Evolutionary conservation across 2,888 invertebrate species (phyloP), one percentile per base, ranked within the genome.

Genomic region (Monoplex corrugatus): DNA sequence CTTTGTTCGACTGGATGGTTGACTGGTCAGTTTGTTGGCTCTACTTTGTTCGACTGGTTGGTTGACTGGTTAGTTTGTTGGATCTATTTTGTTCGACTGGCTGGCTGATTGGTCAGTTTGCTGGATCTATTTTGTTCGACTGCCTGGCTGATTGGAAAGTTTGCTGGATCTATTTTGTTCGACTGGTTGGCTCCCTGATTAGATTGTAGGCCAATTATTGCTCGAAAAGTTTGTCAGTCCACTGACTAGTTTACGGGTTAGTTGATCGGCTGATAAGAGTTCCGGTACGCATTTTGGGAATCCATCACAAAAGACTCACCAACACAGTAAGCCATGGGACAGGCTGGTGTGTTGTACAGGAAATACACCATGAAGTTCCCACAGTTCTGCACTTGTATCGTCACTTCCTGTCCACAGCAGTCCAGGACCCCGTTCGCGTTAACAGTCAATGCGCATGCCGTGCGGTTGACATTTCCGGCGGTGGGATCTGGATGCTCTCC

Each of bases 311-410:
- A 43, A 10, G 28, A 32, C 88, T 88, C 32, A 88, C 88, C 88
- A 35, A 72, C 68, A 23, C 88, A 88, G 84, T 88, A 88, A 32
- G 88, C 83, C 88, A 88, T 85, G 63, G 88, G 75, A 43, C 89
- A 89, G 40, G 72, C 78, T 8, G 89, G 89, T n/a, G 89, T 85
- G 32, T 72, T 89, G 19, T 83, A 57, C 1, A 89, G 89, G 35
- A 50, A 80, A 57, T 89, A 89, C 28, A 89, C 44, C 35, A 89
- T 78, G 72, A 89, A 89, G 13, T 78, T 72, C 19, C 89, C 89
- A 80, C 89, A 89, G 72, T 89, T 89, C 43, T 80, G 85, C 16
- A 89, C 86, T 43, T 86, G 83, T 16, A 89, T 75, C 38, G 86
- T 43, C 40, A 89, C 57, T 44, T 75, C 68, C 23, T 83, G 78